A percentile compares a stretch with the other conserved stretches of the same genome.
Evolutionary conservation across 1,140 invertebrate species (phyloP).

Genomic region (Cydia fagiglandana): DNA sequence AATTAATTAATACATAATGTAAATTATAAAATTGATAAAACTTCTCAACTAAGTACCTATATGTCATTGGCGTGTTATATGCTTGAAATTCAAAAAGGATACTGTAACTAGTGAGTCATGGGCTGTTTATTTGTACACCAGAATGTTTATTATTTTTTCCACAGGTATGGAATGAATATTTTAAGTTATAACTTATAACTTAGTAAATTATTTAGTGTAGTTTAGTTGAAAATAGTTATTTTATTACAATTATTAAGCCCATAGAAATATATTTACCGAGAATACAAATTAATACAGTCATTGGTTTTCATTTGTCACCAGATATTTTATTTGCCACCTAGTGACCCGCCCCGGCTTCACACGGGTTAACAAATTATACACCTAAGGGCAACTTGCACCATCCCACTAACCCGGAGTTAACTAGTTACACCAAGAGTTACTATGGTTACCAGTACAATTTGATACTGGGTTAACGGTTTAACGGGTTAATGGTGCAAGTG

Average conservation of each 20-base stretch:
- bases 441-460: too few relatives aligned
- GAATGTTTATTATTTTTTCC: background rate
- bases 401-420: too few relatives aligned
- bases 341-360: too few relatives aligned
- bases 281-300: slow-evolving; percentile 7
- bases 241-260: slow-evolving; percentile 25
- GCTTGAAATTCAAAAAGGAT: slow-evolving; percentile 13
- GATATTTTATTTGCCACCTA: background rate
- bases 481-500: too few relatives aligned
- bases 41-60: background rate
- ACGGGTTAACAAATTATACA: too few relatives aligned
- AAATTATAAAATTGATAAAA: background rate
- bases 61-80: slow-evolving; percentile 9
- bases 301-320: slow-evolving; percentile 19
- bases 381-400: too few relatives aligned
- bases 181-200: background rate
- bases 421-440: too few relatives aligned
- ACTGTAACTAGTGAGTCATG: background rate
- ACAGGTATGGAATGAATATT: background rate
- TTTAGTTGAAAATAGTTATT: slow-evolving; percentile 4
- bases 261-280: slow-evolving; percentile 25
- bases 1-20: background rate
- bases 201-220: background rate
- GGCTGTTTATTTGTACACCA: background rate
- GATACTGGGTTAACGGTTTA: too few relatives aligned